These are phyloP conservation scores for Spodoptera litura DNA, from an alignment of 1,140 invertebrate genomes.

Conservation along the genomic window DNA sequence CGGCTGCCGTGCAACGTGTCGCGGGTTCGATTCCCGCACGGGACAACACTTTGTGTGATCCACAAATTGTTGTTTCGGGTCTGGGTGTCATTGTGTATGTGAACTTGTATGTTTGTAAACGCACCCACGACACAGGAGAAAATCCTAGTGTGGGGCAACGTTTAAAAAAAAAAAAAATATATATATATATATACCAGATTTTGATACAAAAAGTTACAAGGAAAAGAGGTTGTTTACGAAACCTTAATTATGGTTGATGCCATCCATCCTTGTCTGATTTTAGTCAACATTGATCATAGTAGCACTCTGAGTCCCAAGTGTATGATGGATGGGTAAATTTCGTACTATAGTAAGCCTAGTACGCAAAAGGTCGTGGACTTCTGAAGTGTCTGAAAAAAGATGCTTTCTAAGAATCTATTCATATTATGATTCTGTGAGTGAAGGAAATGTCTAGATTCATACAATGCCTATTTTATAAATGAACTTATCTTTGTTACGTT, in stretches of 20 bases:
- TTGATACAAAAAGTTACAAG: slow-evolving; percentile 13
- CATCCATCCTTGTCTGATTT: slow-evolving; percentile 65
- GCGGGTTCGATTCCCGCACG: no score
- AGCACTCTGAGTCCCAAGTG: slow-evolving; percentile 47
- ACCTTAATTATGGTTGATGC: slow-evolving; percentile 54
- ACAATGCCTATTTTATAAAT: background rate
- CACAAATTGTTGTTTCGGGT: no score
- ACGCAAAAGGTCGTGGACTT: slow-evolving; percentile 12
- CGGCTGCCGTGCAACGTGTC: no score
- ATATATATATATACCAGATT: background rate
- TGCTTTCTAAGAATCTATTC: background rate
- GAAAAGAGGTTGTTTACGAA: slow-evolving; percentile 29
- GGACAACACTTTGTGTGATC: no score
- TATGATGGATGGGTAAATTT: slow-evolving; percentile 57
- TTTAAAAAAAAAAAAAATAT: no score
- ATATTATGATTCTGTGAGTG: slow-evolving; percentile 12
- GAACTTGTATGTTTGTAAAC: no score
- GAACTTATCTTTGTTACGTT: no score
- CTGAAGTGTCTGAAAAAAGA: background rate
- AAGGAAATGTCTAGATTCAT: background rate
- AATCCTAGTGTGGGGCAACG: no score
- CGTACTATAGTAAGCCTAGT: slow-evolving; percentile 21
- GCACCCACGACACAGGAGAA: no score
- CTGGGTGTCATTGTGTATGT: no score
- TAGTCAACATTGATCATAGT: slow-evolving; percentile 64